Evolutionary conservation across 1,140 invertebrate species (phyloP).

Genomic region (Panulirus ornatus): DNA sequence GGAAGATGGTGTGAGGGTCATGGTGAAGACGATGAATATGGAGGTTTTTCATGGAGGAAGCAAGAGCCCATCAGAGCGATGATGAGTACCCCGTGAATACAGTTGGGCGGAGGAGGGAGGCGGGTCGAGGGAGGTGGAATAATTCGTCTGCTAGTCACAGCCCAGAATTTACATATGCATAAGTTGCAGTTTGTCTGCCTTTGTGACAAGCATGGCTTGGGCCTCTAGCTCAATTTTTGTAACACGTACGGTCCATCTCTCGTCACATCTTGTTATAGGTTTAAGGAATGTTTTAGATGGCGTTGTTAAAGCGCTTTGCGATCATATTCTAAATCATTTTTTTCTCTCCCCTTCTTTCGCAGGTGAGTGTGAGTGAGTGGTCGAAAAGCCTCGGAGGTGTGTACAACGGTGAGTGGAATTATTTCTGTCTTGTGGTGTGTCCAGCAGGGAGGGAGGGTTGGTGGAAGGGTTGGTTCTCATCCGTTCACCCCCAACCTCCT

Average conservation of each 20-base stretch:
- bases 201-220: slow-evolving; percentile 5
- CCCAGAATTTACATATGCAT: slow-evolving; percentile 41
- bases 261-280: no score
- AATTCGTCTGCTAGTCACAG: slow-evolving; percentile 41
- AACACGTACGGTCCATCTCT: no score
- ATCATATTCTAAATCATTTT: no score
- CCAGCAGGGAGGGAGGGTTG: no score
- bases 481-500: background rate
- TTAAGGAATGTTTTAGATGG: background rate
- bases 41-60: background rate
- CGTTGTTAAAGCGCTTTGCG: background rate
- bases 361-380: slow-evolving; percentile 33
- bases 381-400: background rate
- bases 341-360: slow-evolving; percentile 12
- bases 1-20: background rate
- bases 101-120: no score
- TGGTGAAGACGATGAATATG: background rate
- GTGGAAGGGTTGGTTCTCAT: background rate
- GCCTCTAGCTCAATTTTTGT: no score
- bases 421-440: no score
- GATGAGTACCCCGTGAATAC: no score
- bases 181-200: slow-evolving; percentile 38
- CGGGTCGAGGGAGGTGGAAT: no score
- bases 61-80: background rate
- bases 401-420: background rate